Conservation (phyloP, 2,888 invertebrate species). For the Zele albiditarsus region DNA sequence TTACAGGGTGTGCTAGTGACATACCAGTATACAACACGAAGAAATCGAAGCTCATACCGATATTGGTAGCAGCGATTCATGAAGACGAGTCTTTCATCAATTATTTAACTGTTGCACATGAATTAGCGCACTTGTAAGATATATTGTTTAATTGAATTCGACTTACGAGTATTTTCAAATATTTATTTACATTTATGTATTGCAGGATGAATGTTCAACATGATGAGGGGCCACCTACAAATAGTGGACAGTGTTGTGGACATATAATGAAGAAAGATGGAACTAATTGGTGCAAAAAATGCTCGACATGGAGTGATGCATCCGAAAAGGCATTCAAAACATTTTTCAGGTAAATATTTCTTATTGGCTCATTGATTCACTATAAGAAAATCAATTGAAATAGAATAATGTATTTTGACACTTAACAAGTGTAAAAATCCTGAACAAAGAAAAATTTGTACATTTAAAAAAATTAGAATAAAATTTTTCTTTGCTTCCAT, state of each 20-base stretch:
- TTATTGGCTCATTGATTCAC: too few species aligned
- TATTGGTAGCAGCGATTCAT: not conserved
- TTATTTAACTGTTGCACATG: not conserved
- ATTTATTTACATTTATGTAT: too few species aligned
- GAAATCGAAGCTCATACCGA: too few species aligned
- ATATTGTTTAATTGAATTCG: not conserved
- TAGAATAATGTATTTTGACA: too few species aligned
- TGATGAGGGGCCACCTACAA: not conserved
- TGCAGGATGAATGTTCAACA: not conserved
- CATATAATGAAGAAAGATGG: not conserved
- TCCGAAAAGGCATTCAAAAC: not conserved
- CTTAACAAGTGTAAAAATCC: too few species aligned
- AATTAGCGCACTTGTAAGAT: not conserved
- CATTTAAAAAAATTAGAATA: too few species aligned
- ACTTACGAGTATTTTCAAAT: not conserved
- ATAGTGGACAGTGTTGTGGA: not conserved
- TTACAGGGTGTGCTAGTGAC: too few species aligned
- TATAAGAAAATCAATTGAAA: too few species aligned
- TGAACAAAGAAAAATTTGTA: too few species aligned
- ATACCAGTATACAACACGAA: too few species aligned
- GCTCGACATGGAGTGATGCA: not conserved
- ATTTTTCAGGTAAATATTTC: not conserved
- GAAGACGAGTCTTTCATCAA: not conserved
- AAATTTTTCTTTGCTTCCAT: too few species aligned
- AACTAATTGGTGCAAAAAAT: not conserved